Conservation (phyloP, 2,797 vertebrate species). For the Ficedula albicollis region DNA sequence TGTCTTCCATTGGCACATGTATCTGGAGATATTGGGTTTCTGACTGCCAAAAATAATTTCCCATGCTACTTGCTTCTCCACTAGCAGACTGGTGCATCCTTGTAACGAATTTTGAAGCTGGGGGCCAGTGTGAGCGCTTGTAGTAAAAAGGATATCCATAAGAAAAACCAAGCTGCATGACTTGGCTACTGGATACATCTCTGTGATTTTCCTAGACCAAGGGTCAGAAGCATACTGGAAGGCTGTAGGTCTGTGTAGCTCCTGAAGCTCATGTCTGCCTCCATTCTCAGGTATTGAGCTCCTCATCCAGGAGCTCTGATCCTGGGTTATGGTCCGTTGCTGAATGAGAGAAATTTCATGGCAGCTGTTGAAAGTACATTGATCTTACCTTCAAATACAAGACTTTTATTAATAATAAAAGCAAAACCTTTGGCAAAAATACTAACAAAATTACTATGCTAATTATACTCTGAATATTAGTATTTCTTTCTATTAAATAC, state of each 20-base stretch:
- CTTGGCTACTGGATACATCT: neutral
- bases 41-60: neutral
- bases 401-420: neutral
- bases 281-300: neutral
- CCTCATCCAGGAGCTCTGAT: neutral
- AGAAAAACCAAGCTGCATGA: neutral
- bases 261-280: neutral
- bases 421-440: neutral
- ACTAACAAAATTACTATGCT: neutral
- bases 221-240: neutral
- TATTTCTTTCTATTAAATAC: neutral
- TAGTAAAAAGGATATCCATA: neutral
- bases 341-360: neutral
- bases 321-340: neutral
- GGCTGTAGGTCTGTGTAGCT: neutral
- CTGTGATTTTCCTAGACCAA: neutral
- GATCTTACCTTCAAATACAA: neutral
- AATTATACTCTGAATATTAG: neutral
- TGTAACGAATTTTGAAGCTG: neutral
- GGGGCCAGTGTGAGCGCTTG: accelerated
- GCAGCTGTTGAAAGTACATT: neutral
- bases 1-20: neutral
- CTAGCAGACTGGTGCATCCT: neutral
- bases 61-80: neutral
- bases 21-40: neutral